Evolutionary conservation across 2,113 vertebrate genomes (phyloP).

Genomic region (Bungarus multicinctus): DNA sequence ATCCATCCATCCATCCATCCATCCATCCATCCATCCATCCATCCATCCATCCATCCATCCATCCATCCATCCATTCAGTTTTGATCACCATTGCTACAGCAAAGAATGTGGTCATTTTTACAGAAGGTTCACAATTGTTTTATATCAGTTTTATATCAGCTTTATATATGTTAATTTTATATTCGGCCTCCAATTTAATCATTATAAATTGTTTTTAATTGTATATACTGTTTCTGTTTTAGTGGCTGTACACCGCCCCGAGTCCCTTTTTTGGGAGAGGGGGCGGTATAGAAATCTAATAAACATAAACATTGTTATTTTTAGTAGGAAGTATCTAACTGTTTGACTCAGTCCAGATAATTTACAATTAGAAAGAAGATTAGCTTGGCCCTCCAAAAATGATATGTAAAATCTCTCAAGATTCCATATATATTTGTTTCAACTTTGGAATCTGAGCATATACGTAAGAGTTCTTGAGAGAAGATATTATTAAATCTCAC

Average conservation of each 20-base stretch:
- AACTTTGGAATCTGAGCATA: neutral
- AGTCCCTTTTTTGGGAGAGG: no score
- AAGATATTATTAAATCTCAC: neutral
- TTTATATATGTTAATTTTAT: no score
- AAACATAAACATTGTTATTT: no score
- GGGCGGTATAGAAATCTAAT: no score
- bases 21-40: no score
- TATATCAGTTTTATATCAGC: no score
- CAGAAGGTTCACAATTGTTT: neutral
- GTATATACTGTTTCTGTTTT: no score
- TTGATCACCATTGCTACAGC: neutral
- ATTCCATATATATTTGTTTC: neutral
- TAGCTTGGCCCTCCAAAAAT: neutral
- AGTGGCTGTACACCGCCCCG: no score
- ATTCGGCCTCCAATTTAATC: no score
- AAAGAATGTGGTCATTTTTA: neutral
- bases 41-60: no score
- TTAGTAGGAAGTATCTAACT: neutral
- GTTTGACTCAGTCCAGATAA: neutral
- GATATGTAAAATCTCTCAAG: neutral
- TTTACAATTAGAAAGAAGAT: neutral
- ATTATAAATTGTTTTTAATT: no score
- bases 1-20: no score
- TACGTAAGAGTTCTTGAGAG: neutral
- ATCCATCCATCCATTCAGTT: neutral